These are phyloP conservation scores for Galendromus occidentalis DNA, from an alignment of 1,140 invertebrate genomes.

Conservation along the genomic window DNA sequence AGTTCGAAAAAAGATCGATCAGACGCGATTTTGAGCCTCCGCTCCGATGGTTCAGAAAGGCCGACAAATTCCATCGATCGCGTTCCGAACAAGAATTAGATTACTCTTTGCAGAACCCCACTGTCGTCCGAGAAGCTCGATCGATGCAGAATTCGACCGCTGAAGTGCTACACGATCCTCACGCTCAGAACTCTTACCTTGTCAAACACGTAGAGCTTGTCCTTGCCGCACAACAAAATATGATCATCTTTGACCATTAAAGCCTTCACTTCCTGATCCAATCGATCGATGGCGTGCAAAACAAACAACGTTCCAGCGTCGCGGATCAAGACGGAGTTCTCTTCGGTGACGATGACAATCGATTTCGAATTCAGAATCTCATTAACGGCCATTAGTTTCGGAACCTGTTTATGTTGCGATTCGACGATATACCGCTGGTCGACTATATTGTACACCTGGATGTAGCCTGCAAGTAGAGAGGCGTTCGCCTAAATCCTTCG, in stretches of 20 bases:
- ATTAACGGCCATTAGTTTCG: not conserved
- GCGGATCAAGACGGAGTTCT: not conserved
- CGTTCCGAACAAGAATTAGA: no score
- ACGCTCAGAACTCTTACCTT: not conserved
- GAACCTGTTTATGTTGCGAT: not conserved
- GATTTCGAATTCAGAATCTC: not conserved
- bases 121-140: no score
- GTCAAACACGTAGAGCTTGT: constrained; percentile 1
- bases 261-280: not conserved
- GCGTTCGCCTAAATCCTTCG: not conserved
- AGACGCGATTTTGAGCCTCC: no score
- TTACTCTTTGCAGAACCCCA: no score
- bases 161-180: no score
- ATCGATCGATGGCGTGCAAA: not conserved
- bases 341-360: not conserved
- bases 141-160: no score
- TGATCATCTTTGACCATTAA: not conserved
- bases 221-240: not conserved
- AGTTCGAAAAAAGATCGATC: no score
- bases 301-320: not conserved
- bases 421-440: constrained; percentile 3
- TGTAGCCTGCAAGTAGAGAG: not conserved
- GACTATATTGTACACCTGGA: not conserved
- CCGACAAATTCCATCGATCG: no score
- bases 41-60: no score